Evolutionary conservation across 1,140 invertebrate species (phyloP), one percentile per base, ranked within the genome.

Genomic region (Caenorhabditis inopinata): DNA sequence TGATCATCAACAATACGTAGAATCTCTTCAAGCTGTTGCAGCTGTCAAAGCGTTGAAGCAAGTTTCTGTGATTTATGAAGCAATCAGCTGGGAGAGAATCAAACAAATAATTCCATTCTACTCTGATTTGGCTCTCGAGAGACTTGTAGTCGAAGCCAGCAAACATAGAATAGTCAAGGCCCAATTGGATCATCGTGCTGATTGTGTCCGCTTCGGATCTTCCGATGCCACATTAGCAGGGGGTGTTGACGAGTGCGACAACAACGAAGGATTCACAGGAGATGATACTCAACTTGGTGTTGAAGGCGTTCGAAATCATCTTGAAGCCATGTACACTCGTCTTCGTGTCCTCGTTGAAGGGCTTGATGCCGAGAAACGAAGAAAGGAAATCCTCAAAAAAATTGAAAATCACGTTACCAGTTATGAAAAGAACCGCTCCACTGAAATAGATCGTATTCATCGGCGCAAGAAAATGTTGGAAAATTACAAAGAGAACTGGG

Each of bases 21-120:
- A 77, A 35, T 82, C 82, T 46, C 49, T 83, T 47, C 79, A 80
- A 27, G 35, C 47, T 7, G 83, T 85, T 29, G 86, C 87, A 68
- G 87, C 87, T 11, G 85, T 87, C 14, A 87, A 84, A 29, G 76
- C 87, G 25, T 53, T 88, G 23, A 88, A 85, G 58, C 86, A 87
- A 74, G 84, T 87, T n/a, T 83, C 87, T 11, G 75, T 83, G 1
- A 83, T 88, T 12, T 88, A 88, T 49, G 87, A 88, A 27, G 77
- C 87, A 14, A 74, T 88, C n/a, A 80, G 83, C 16, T 77, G 88
- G 76, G 80, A 84, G 11, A 82, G 87, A 29, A 77, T 88, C 18
- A 46, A 73, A 3, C 79, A 84, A 25, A 78, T 88, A 23, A 87
- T 88, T 82, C 87, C 87, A 7, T 88, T 85, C 51, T 88, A 85